Evolutionary conservation across 2,888 invertebrate genomes (phyloP), one percentile per base, ranked within the genome.

Genomic region (Enchytraeus crypticus): DNA sequence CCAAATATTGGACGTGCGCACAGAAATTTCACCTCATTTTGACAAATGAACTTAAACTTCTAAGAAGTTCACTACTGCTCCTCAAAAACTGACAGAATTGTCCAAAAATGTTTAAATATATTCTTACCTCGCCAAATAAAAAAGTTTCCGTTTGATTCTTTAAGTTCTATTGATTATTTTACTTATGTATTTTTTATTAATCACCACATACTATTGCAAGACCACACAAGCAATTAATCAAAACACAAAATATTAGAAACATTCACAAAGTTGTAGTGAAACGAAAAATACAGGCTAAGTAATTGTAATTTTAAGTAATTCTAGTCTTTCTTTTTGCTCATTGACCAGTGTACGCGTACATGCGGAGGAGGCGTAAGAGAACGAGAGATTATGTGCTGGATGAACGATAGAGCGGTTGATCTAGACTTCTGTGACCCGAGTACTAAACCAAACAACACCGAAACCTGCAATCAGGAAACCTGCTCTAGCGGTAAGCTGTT

Each of bases 311-410:
- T 60, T 21, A 26, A 0, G 27, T 30, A 1, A 5, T 57, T 30
- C 21, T 49, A 32, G 18, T 32, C 2, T 47, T 8, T 49, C 14
- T 21, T 27, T 27, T 26, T 21, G 18, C 11, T 18, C 21, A 51
- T 56, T 59, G 69, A 72, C 29, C 71, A 84, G 82, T 84, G 84
- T 69, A 81, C 82, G 8, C 78, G 78, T n/a, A 72, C 79, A 2
- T 84, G 84, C 72, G 84, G 84, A 3, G 73, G 78, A 72, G 87
- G 81, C 63, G 82, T 75, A 73, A 87, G 84, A 80, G 82, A 83
- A 51, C 83, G 89, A 26, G 86, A 86, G 59, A 86, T 88, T 11
- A 82, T 87, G 59, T 88, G 88, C 73, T 80, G 84, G 63, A 81
- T 64, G 3, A 65, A 53, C 14, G 69, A 69, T 53, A 5, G 8